Evolutionary conservation across 2,113 vertebrate genomes (phyloP), one percentile per base, ranked within the genome.

Genomic region (Heptranchias perlo): DNA sequence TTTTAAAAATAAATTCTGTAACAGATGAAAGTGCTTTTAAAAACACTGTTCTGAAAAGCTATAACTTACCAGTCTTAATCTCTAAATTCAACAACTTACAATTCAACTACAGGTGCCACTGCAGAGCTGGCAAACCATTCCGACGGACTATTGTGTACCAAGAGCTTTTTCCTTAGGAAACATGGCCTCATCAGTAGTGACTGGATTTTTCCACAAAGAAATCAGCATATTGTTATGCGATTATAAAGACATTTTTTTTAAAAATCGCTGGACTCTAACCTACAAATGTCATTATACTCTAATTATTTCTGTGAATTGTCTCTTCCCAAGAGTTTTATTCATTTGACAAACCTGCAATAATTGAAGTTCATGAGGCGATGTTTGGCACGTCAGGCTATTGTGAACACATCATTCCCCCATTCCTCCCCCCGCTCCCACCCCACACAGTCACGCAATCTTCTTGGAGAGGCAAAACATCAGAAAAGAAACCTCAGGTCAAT

Each of bases 121-220:
- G 39, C 58, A 62, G 54, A 61, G 52, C 54, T n/a, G 28, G 31
- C 87, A 61, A n/a, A 58, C 28, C 31, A n/a, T 58, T n/a, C 54
- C 52, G 14, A 52, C 14, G 28, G 86, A 11, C 49, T 3, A 49
- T 18, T 54, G 86, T 54, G 47, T 49, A 49, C 35, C 86, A 54
- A 8, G 23, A 39, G 13, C 54, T 18, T 39, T 58, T 92, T 62
- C 89, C 89, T 92, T 62, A n/a, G 89, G 14, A 92, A 62, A 62
- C 1, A 14, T 39, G 14, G 89, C 58, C 54, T 92, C 89, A 39
- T 62, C 58, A 39, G 89, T 58, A n/a, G 31, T 62, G 35, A 92
- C 54, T 61, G 31, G 89, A n/a, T 18, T 92, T 61, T 92, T 92
- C 89, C 89, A 92, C 54, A 39, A n/a, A 92, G 35, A 62, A 92